Conservation (phyloP, 2,888 invertebrate species). For the Teleogryllus oceanicus region DNA sequence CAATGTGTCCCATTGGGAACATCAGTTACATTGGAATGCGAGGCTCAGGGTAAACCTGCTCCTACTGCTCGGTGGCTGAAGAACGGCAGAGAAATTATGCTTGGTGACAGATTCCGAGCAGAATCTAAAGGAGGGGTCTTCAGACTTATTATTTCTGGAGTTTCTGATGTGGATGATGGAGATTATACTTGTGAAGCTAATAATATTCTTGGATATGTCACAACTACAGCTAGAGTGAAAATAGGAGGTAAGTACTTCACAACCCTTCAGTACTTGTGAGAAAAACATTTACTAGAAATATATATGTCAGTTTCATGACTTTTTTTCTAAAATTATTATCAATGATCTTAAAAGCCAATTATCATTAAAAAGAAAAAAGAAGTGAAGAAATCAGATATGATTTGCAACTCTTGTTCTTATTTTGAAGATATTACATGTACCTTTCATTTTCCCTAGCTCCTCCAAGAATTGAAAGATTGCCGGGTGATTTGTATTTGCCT, state of each 20-base stretch:
- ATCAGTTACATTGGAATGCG: slow-evolving; percentile 77
- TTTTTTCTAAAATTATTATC: neutral
- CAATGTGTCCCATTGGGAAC: slow-evolving; percentile 78
- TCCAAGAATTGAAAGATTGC: slow-evolving; percentile 86
- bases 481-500: slow-evolving; percentile 82
- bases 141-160: slow-evolving; percentile 81
- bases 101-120: slow-evolving; percentile 66
- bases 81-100: slow-evolving; percentile 83
- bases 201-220: slow-evolving; percentile 87
- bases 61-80: slow-evolving; percentile 87
- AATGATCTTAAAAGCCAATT: neutral
- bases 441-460: slow-evolving; percentile 59
- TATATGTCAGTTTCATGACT: neutral
- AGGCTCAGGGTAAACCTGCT: slow-evolving; percentile 83
- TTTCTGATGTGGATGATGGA: slow-evolving; percentile 87
- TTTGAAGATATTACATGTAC: too few species aligned
- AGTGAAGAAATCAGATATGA: neutral
- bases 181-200: slow-evolving; percentile 95
- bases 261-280: neutral
- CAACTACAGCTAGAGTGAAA: slow-evolving; percentile 82
- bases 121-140: slow-evolving; percentile 71
- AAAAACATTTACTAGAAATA: neutral
- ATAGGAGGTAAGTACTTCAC: slow-evolving; percentile 70
- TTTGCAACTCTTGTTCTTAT: neutral
- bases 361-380: neutral